These are phyloP conservation scores for Pseudomyrmex pallidus DNA, from an alignment of 1,140 invertebrate species.

Conservation along the genomic window DNA sequence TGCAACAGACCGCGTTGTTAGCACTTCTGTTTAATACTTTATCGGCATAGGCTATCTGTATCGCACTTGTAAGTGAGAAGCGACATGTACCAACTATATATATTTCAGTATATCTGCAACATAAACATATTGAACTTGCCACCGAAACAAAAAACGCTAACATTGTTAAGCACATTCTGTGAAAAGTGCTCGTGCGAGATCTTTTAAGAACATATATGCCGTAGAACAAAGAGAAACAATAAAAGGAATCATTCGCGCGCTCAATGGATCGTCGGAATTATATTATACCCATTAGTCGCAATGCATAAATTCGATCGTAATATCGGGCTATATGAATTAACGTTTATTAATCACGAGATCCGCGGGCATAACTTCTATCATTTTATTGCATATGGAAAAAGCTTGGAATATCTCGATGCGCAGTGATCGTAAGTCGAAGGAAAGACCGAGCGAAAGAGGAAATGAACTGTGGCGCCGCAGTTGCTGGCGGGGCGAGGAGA, in stretches of 20 bases:
- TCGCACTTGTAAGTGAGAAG: neutral
- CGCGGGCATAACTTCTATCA: conserved; percentile 31
- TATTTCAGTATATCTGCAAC: conserved; percentile 20
- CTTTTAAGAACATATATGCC: neutral
- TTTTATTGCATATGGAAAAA: conserved; percentile 62
- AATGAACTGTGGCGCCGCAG: conserved; percentile 42
- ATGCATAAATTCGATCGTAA: conserved; percentile 60
- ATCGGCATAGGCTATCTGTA: no score
- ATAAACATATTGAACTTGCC: neutral
- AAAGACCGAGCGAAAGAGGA: conserved; percentile 57
- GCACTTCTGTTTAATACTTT: conserved; percentile 20
- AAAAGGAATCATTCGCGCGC: neutral
- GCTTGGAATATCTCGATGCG: conserved; percentile 51
- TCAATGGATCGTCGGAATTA: conserved; percentile 18
- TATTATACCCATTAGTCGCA: conserved; percentile 53
- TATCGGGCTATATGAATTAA: conserved; percentile 55
- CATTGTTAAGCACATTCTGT: neutral
- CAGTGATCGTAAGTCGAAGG: conserved; percentile 56
- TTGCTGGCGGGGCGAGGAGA: neutral
- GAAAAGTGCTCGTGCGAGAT: neutral
- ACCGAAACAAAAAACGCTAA: neutral
- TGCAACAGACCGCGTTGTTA: conserved; percentile 28
- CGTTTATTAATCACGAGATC: conserved; percentile 54
- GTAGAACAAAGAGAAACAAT: neutral
- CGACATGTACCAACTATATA: neutral